Percentiles rank a stretch among this genome's conserved stretches.
These are phyloP conservation scores for Uria lomvia DNA, from an alignment of 2,113 vertebrate genomes.

Conservation along the genomic window DNA sequence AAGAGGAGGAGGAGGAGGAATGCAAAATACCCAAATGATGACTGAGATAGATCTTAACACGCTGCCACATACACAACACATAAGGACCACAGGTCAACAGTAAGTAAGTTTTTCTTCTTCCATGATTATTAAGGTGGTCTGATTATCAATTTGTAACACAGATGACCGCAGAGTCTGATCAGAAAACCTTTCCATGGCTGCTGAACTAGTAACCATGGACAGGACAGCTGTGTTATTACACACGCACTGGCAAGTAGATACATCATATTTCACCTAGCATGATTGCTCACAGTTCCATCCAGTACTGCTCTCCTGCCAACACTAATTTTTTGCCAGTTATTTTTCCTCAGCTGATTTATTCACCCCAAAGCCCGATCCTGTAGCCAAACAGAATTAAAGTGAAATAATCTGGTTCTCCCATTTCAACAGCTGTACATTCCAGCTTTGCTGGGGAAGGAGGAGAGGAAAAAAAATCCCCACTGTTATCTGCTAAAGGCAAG, in stretches of 20 bases:
- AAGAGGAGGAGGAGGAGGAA: background rate
- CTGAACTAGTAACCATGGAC: background rate
- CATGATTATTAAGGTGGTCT: background rate
- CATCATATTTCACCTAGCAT: background rate
- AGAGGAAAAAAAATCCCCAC: background rate
- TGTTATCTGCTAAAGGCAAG: background rate
- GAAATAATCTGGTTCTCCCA: background rate
- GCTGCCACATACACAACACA: background rate
- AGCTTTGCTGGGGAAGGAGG: background rate
- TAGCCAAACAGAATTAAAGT: background rate
- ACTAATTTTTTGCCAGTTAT: background rate
- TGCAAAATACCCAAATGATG: background rate
- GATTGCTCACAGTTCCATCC: background rate
- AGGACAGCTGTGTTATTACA: background rate
- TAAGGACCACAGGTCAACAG: background rate
- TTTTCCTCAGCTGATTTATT: slow-evolving; percentile 25
- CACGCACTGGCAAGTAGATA: background rate
- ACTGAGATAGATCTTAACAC: background rate
- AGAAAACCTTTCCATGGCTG: background rate
- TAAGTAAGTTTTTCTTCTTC: background rate
- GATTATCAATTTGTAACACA: background rate
- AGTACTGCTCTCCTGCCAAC: background rate
- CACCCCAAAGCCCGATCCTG: background rate
- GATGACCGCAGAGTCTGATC: background rate
- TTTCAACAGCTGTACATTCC: slow-evolving; percentile 8